Percentiles rank a stretch among this genome's conserved stretches.
phyloP scores from a whole-genome alignment of 2,797 vertebrate species.

The Typhlichthys subterraneus region DNA sequence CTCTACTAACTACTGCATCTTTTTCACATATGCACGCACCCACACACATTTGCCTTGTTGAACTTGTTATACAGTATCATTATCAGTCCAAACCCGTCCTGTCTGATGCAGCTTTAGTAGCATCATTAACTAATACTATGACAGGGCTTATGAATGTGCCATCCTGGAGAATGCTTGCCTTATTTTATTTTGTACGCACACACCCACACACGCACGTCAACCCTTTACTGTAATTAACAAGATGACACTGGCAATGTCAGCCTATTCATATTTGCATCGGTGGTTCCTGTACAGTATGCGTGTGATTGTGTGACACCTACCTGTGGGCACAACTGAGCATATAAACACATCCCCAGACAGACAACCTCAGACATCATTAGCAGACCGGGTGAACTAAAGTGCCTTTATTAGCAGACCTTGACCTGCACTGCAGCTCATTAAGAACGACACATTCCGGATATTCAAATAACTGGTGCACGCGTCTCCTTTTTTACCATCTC shows the following conservation, averaged over 20 bases:
- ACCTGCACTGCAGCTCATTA: constrained; percentile 65
- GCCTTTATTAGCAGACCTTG: constrained; percentile 66
- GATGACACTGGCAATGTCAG: no score
- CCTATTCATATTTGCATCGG: no score
- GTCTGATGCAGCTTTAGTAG: background rate
- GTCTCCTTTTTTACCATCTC: constrained; percentile 28
- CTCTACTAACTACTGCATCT: no score
- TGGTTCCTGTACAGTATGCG: no score
- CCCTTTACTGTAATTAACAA: no score
- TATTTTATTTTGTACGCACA: no score
- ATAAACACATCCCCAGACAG: background rate
- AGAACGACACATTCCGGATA: constrained; percentile 18
- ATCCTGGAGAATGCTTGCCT: no score
- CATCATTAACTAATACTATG: background rate
- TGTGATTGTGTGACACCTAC: no score
- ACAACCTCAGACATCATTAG: constrained; percentile 50
- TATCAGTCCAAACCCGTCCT: constrained; percentile 12
- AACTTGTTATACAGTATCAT: background rate
- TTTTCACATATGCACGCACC: background rate
- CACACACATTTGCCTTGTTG: background rate
- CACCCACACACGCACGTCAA: no score
- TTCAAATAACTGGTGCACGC: constrained; percentile 14
- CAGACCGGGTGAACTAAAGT: constrained; percentile 55
- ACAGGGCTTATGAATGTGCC: background rate
- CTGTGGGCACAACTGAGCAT: no score